Evolutionary conservation across 2,888 invertebrate species (phyloP), one percentile per base, ranked within the genome.

Genomic region (Apodemia zela): DNA sequence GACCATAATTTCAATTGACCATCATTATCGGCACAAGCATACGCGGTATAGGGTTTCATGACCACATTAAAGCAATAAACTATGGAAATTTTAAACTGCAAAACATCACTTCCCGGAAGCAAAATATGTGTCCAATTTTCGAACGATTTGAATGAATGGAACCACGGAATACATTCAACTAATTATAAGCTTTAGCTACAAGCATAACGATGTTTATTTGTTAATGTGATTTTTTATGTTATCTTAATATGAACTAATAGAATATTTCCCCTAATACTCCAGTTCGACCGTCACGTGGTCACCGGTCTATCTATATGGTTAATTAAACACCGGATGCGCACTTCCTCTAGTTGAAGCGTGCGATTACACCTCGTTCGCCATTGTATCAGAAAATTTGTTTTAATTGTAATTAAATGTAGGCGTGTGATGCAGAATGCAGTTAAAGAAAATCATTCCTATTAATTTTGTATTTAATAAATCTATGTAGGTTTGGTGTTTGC

Each of bases 321-420:
- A 80, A 81, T 81, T 81, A 80, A 75, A 74, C 71, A 76, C 82
- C 80, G 82, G 81, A 82, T 73, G 78, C 74, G 63, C 70, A 73
- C 78, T 80, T 82, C 81, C 81, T 76, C 73, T 71, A 74, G 72
- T 75, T 73, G 73, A 71, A 67, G 64, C 71, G 17, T 67, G 68
- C 61, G 61, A 42, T 62, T 60, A 60, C 51, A 51, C 51, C 51
- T 51, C 51, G 51, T 21, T 21, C 11, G 11, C 51, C 10, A 13
- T 21, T 21, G 51, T 21, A 21, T 7, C 54, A 25, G 54, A 54
- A 54, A 54, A 54, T 21, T 21, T 25, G 54, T 54, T 25, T 54
- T 54, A 54, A 54, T 54, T 21, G 54, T 54, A 25, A 25, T 54
- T 54, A 54, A 54, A 15, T 54, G 15, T 11, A n/a, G 45, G 45